A percentile compares a stretch with the other conserved stretches of the same genome.
Conservation (phyloP, 1,140 invertebrate species). For the Proales similis region DNA sequence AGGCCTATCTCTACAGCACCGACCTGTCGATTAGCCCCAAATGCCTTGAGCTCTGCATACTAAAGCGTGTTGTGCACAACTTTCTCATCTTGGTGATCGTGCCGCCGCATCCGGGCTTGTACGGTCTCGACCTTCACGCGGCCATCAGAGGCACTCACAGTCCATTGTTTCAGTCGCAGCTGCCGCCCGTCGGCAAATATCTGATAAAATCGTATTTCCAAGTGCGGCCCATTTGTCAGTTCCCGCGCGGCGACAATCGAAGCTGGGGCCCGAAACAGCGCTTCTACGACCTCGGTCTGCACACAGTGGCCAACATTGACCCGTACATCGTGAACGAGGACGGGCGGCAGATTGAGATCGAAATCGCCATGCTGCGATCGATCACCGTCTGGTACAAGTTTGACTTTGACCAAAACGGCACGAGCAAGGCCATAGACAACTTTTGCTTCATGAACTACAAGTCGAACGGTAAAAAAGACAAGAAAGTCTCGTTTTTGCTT, state of each 20-base stretch:
- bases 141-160: neutral
- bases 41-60: slow-evolving; percentile 19
- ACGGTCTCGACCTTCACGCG: slow-evolving; percentile 22
- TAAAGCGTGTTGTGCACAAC: slow-evolving; percentile 18
- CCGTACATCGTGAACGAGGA: slow-evolving; percentile 35
- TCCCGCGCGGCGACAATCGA: slow-evolving; percentile 23
- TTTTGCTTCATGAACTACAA: slow-evolving; percentile 36
- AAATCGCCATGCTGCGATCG: slow-evolving; percentile 22
- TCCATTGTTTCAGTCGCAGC: slow-evolving; percentile 1
- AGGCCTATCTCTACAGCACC: slow-evolving; percentile 26
- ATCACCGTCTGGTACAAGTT: slow-evolving; percentile 27
- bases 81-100: slow-evolving; percentile 27
- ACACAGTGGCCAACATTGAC: slow-evolving; percentile 11
- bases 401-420: slow-evolving; percentile 18
- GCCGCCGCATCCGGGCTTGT: slow-evolving; percentile 28
- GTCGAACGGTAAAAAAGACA: slow-evolving; percentile 6
- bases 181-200: slow-evolving; percentile 32
- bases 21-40: slow-evolving; percentile 29
- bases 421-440: neutral
- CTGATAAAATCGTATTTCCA: slow-evolving; percentile 23
- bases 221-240: slow-evolving; percentile 10
- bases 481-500: slow-evolving; percentile 30
- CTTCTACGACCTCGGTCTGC: slow-evolving; percentile 34
- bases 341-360: slow-evolving; percentile 24
- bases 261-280: slow-evolving; percentile 25